Percentiles rank a stretch among this genome's conserved stretches.
These are phyloP conservation scores for Petrocephalus schoutedeni DNA, from an alignment of 2,797 vertebrate genomes.

Conservation along the genomic window DNA sequence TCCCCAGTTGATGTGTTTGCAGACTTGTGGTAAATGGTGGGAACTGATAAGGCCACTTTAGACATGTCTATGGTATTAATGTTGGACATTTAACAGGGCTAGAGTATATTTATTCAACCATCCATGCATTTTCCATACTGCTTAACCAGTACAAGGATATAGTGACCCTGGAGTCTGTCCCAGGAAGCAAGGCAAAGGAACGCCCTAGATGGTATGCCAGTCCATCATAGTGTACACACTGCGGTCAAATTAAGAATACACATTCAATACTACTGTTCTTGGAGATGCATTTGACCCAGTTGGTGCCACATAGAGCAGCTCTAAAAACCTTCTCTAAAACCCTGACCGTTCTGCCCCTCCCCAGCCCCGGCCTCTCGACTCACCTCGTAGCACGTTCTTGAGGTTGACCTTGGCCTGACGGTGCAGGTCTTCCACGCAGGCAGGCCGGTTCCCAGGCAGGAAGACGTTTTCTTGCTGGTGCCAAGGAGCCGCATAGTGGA, in stretches of 20 bases:
- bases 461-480: slow-evolving; percentile 98
- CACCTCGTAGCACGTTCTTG: slow-evolving; percentile 90
- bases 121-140: background rate
- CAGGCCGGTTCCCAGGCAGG: slow-evolving; percentile 77
- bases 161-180: background rate
- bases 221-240: background rate
- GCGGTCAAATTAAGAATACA: background rate
- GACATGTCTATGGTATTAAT: background rate
- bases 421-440: slow-evolving; percentile 90
- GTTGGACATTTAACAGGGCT: background rate
- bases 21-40: background rate
- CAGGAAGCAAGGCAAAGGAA: background rate
- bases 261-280: background rate
- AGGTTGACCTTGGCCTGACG: slow-evolving; percentile 96
- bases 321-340: background rate
- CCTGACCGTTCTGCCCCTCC: too few relatives aligned
- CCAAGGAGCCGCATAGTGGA: slow-evolving; percentile 92
- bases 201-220: background rate
- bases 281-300: background rate
- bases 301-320: background rate
- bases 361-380: slow-evolving; percentile 22
- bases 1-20: background rate
- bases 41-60: background rate
- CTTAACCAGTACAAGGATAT: background rate
- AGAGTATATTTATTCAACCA: background rate